A percentile compares a stretch with the other conserved stretches of the same genome.
Evolutionary conservation across 2,113 vertebrate genomes (phyloP).

Genomic region (Podarcis cretensis): DNA sequence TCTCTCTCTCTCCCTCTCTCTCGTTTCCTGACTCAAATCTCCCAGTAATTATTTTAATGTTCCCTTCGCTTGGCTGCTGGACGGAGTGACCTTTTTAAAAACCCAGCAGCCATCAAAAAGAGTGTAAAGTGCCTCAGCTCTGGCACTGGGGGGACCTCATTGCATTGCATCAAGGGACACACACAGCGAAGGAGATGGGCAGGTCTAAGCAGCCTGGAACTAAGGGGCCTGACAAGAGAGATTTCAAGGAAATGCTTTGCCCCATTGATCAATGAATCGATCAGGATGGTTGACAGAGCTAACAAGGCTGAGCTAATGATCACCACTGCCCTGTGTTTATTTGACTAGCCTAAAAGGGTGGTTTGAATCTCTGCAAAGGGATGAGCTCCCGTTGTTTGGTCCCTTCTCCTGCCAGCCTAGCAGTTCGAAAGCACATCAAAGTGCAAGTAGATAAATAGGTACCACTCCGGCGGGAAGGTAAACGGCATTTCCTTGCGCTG

Average conservation of each 20-base stretch:
- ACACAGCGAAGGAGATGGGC: neutral
- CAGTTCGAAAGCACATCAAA: no score
- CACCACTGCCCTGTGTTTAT: neutral
- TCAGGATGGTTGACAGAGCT: neutral
- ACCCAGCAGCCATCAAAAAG: fast-evolving
- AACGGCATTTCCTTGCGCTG: no score
- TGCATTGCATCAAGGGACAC: neutral
- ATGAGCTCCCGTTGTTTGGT: no score
- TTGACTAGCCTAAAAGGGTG: neutral
- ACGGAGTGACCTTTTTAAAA: conserved; percentile 17
- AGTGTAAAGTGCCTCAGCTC: neutral
- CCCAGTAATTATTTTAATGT: neutral
- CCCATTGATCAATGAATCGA: conserved; percentile 39
- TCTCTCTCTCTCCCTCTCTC: no score
- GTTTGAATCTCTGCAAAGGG: no score
- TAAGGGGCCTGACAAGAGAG: conserved; percentile 11
- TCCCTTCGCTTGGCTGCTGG: neutral
- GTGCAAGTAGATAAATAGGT: no score
- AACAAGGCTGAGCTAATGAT: neutral
- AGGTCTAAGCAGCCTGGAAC: conserved; percentile 10
- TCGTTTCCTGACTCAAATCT: conserved; percentile 5
- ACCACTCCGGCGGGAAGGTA: no score
- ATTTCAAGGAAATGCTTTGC: conserved; percentile 13
- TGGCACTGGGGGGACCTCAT: fast-evolving
- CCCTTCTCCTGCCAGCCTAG: no score